Conservation (phyloP, 1,140 invertebrate genomes). For the Melanaphis sacchari region DNA sequence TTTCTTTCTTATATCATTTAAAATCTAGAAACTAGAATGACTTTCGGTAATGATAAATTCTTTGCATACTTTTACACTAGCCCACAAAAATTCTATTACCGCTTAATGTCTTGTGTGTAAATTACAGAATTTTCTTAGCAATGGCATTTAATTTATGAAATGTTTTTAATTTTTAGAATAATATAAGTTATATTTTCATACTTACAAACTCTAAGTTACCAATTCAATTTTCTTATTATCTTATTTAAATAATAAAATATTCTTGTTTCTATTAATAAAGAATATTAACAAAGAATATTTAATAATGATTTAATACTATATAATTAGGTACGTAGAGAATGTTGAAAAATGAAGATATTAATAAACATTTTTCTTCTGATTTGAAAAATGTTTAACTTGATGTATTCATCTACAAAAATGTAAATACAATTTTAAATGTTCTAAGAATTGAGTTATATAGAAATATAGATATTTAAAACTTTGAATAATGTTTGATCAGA, state of each 20-base stretch:
- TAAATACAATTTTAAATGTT: neutral
- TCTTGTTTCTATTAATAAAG: neutral
- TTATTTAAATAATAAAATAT: neutral
- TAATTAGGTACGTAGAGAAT: neutral
- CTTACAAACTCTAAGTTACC: neutral
- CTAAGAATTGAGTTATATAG: neutral
- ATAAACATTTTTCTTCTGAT: neutral
- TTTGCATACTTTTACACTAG: neutral
- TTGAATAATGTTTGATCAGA: neutral
- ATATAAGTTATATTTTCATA: neutral
- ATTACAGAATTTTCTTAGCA: neutral
- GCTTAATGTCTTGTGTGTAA: neutral
- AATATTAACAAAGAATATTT: neutral
- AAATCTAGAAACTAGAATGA: neutral
- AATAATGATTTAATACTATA: neutral
- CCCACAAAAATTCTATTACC: neutral
- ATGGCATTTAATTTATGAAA: neutral
- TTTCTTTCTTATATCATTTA: neutral
- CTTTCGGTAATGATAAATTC: neutral
- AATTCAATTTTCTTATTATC: neutral
- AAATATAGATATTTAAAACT: neutral
- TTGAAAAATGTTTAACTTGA: neutral
- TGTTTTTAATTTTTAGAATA: neutral
- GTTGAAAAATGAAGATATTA: neutral
- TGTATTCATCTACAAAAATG: neutral